phyloP scores from a whole-genome alignment of 2,888 invertebrate species.

The Ochlodes sylvanus region DNA sequence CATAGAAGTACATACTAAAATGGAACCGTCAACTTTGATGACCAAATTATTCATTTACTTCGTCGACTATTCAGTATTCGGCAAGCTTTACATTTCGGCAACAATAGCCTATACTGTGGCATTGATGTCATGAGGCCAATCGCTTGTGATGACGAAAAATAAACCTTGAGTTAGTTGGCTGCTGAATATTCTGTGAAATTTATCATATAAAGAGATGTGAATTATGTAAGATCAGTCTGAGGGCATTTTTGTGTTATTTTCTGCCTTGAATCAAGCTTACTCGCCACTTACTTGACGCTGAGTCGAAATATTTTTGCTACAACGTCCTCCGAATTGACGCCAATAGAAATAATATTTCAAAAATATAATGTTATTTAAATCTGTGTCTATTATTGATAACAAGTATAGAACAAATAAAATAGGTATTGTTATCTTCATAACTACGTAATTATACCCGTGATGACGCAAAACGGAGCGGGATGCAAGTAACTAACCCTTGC shows the following conservation, averaged over 20 bases:
- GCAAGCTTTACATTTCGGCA: slow-evolving; percentile 33
- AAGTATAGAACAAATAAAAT: too few species aligned
- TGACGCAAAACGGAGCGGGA: neutral
- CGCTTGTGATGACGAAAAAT: slow-evolving; percentile 20
- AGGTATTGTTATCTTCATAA: neutral
- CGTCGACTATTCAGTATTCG: slow-evolving; percentile 33
- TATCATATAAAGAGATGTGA: slow-evolving; percentile 15
- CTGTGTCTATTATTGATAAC: too few species aligned
- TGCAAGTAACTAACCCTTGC: slow-evolving; percentile 1
- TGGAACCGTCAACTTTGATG: slow-evolving; percentile 14
- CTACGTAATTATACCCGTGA: neutral
- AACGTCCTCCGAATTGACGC: too few species aligned
- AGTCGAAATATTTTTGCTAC: too few species aligned
- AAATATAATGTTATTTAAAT: too few species aligned
- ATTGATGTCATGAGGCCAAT: slow-evolving; percentile 29
- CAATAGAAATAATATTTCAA: too few species aligned
- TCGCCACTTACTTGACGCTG: too few species aligned
- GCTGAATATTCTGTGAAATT: slow-evolving; percentile 26
- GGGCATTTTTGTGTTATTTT: neutral
- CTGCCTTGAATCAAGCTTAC: neutral
- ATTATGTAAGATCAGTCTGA: neutral
- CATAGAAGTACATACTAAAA: slow-evolving; percentile 7
- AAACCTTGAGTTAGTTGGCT: slow-evolving; percentile 25
- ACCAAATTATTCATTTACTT: slow-evolving; percentile 35
- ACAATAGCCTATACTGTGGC: slow-evolving; percentile 26